A percentile compares a stretch with the other conserved stretches of the same genome.
These are phyloP conservation scores for Ctenomys sociabilis DNA, from an alignment of 2,113 vertebrate species.

Conservation along the genomic window DNA sequence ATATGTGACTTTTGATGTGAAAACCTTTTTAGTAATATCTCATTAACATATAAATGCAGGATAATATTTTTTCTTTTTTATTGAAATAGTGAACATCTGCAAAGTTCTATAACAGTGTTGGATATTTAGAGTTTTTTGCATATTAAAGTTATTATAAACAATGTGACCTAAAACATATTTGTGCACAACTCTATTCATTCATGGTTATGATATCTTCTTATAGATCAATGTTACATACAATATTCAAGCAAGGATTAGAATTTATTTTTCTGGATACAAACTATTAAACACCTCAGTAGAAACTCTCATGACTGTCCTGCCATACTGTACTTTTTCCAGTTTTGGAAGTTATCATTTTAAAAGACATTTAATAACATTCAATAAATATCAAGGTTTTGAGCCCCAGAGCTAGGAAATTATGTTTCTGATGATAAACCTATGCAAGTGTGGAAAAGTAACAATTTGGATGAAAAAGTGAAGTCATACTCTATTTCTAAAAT, in stretches of 20 bases:
- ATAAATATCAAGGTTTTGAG: neutral
- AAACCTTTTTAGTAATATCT: neutral
- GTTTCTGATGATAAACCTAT: neutral
- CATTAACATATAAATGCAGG: neutral
- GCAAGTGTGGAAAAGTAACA: neutral
- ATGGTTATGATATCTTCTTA: neutral
- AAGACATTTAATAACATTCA: neutral
- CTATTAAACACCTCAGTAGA: neutral
- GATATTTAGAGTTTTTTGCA: neutral
- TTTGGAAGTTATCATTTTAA: neutral
- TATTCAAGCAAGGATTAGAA: neutral
- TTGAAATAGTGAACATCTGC: neutral
- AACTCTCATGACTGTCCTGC: neutral
- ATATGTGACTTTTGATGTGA: neutral
- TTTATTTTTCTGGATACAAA: neutral
- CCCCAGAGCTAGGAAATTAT: neutral
- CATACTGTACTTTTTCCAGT: neutral
- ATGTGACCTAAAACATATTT: neutral
- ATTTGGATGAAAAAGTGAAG: neutral
- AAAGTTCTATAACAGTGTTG: neutral
- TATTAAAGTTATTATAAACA: neutral
- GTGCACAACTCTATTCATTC: neutral
- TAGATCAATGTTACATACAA: neutral
- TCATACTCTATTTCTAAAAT: neutral
- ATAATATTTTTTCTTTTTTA: neutral